Percentiles rank a stretch among this genome's conserved stretches.
Conservation (phyloP, 2,113 vertebrate species). For the Neodon shergylaensis region DNA sequence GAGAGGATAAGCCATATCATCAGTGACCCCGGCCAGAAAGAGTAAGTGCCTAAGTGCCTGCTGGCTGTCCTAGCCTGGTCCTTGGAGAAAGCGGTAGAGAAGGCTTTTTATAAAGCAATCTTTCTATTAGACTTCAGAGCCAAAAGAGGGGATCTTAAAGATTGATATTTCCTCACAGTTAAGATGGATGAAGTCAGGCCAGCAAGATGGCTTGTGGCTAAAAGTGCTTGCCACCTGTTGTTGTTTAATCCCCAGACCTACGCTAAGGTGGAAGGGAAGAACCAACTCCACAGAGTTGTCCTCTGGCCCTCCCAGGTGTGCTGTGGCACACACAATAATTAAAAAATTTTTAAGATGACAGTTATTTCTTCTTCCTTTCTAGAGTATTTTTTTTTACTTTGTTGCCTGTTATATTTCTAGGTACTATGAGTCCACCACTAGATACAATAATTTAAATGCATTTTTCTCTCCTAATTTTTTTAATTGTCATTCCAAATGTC, state of each 20-base stretch:
- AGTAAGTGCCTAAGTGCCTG: slow-evolving; percentile 85
- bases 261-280: background rate
- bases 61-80: background rate
- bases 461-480: slow-evolving; percentile 23
- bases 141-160: background rate
- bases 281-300: background rate
- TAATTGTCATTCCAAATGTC: background rate
- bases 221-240: background rate
- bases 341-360: background rate
- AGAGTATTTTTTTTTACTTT: slow-evolving; percentile 14
- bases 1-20: slow-evolving; percentile 90
- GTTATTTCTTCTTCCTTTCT: slow-evolving; percentile 19
- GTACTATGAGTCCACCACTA: background rate
- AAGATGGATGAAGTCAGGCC: background rate
- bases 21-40: slow-evolving; percentile 91
- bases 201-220: background rate
- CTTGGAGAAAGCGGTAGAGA: background rate
- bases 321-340: background rate
- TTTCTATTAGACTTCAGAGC: background rate
- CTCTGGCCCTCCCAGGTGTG: background rate
- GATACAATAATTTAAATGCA: slow-evolving; percentile 25
- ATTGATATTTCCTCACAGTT: background rate
- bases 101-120: background rate
- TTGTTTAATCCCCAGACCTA: background rate
- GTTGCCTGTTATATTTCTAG: slow-evolving; percentile 15